phyloP scores from a whole-genome alignment of 2,888 invertebrate species.

The Cremastobaeus sp. region DNA sequence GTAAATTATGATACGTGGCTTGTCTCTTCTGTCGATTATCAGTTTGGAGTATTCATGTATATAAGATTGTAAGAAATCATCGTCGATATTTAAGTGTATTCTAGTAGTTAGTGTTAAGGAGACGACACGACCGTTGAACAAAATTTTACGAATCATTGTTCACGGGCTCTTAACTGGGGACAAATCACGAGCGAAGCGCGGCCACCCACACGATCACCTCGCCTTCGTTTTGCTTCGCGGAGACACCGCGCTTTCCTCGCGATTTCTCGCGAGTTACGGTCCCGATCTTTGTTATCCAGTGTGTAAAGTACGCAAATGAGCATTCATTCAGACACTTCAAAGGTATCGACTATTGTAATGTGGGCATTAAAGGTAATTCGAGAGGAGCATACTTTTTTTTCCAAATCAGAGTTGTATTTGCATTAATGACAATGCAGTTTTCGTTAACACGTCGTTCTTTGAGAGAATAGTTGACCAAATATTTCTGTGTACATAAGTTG shows the following conservation, averaged over 20 bases:
- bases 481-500: slow-evolving; percentile 30
- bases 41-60: slow-evolving; percentile 18
- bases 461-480: slow-evolving; percentile 10
- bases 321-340: slow-evolving; percentile 14
- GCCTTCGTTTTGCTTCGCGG: too few relatives aligned
- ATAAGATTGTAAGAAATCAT: slow-evolving; percentile 38
- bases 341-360: slow-evolving; percentile 28
- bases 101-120: slow-evolving; percentile 25
- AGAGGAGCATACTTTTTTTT: too few relatives aligned
- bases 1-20: slow-evolving; percentile 32
- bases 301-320: slow-evolving; percentile 23
- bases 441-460: not conserved
- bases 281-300: slow-evolving; percentile 38
- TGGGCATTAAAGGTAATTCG: slow-evolving; percentile 49
- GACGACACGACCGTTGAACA: slow-evolving; percentile 19
- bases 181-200: not conserved
- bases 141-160: slow-evolving; percentile 50
- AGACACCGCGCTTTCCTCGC: slow-evolving; percentile 4
- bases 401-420: too few relatives aligned
- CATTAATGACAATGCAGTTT: slow-evolving; percentile 12
- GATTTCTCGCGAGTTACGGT: not conserved
- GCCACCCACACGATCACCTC: not conserved
- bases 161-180: slow-evolving; percentile 2
- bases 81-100: slow-evolving; percentile 42
- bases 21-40: slow-evolving; percentile 39